Evolutionary conservation across 2,888 invertebrate species (phyloP).

Genomic region (Choreutis nemorana): DNA sequence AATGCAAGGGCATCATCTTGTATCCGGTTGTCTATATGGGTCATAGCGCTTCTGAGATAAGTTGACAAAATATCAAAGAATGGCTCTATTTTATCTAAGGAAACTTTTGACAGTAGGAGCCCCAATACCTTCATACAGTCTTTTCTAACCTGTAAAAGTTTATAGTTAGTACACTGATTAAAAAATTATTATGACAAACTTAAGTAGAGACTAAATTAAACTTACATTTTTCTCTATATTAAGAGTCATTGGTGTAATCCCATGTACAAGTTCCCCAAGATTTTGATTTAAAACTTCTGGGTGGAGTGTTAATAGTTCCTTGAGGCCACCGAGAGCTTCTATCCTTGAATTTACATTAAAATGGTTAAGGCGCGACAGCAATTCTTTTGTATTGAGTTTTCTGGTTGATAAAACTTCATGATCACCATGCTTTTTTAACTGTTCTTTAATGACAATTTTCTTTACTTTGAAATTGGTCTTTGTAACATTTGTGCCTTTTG

Average conservation of each 20-base stretch:
- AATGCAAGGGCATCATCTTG: slow-evolving; percentile 85
- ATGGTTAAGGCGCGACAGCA: slow-evolving; percentile 75
- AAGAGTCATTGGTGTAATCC: slow-evolving; percentile 72
- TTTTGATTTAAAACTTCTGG: slow-evolving; percentile 56
- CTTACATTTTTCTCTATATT: slow-evolving; percentile 73
- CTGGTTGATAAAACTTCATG: slow-evolving; percentile 69
- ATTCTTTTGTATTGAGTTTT: slow-evolving; percentile 76
- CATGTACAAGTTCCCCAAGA: slow-evolving; percentile 73
- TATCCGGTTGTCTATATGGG: slow-evolving; percentile 81
- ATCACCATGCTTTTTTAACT: slow-evolving; percentile 65
- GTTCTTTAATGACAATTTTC: slow-evolving; percentile 84
- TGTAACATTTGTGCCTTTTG: slow-evolving; percentile 90
- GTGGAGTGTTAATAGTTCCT: slow-evolving; percentile 50
- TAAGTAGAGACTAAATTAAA: slow-evolving; percentile 9
- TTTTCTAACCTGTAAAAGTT: slow-evolving; percentile 53
- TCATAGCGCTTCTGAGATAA: slow-evolving; percentile 89
- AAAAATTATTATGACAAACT: background rate
- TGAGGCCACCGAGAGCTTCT: slow-evolving; percentile 70
- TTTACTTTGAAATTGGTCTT: slow-evolving; percentile 89
- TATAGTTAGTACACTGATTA: background rate
- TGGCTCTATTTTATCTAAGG: slow-evolving; percentile 67
- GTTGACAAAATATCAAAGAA: slow-evolving; percentile 81
- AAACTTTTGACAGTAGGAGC: slow-evolving; percentile 43
- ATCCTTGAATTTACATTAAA: slow-evolving; percentile 74
- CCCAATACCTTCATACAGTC: slow-evolving; percentile 66